phyloP scores from a whole-genome alignment of 2,888 invertebrate species.

The Ennomos fuscantarius region DNA sequence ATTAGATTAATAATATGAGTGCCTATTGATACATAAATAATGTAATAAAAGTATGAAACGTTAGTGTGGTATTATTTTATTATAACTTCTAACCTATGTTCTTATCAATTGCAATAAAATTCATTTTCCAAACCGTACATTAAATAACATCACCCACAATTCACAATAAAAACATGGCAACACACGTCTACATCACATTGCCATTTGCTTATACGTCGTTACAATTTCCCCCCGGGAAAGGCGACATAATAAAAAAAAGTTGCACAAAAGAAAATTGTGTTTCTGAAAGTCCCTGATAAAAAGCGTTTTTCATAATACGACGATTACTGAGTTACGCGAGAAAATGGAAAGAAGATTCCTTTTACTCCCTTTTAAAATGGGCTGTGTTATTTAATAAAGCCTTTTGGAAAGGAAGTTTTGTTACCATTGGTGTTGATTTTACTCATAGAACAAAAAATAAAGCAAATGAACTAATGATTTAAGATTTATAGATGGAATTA shows the following conservation, averaged over 20 bases:
- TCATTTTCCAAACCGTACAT: slow-evolving; percentile 8
- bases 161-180: slow-evolving; percentile 22
- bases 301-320: slow-evolving; percentile 50
- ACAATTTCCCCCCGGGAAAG: slow-evolving; percentile 26
- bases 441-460: no score
- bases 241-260: slow-evolving; percentile 41
- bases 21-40: no score
- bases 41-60: no score
- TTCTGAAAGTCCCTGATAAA: slow-evolving; percentile 49
- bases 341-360: slow-evolving; percentile 41
- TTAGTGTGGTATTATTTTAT: no score
- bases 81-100: no score
- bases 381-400: slow-evolving; percentile 37
- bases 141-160: slow-evolving; percentile 14
- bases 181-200: slow-evolving; percentile 15
- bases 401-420: slow-evolving; percentile 6
- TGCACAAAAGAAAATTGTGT: slow-evolving; percentile 59
- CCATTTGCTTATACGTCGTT: slow-evolving; percentile 26
- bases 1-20: no score
- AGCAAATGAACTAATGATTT: no score
- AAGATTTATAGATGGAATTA: no score
- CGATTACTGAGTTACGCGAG: slow-evolving; percentile 49
- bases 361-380: slow-evolving; percentile 29
- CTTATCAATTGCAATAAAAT: slow-evolving; percentile 17
- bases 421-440: slow-evolving; percentile 1